Conservation (phyloP, 2,113 vertebrate genomes). For the Sinosuthora webbiana region DNA sequence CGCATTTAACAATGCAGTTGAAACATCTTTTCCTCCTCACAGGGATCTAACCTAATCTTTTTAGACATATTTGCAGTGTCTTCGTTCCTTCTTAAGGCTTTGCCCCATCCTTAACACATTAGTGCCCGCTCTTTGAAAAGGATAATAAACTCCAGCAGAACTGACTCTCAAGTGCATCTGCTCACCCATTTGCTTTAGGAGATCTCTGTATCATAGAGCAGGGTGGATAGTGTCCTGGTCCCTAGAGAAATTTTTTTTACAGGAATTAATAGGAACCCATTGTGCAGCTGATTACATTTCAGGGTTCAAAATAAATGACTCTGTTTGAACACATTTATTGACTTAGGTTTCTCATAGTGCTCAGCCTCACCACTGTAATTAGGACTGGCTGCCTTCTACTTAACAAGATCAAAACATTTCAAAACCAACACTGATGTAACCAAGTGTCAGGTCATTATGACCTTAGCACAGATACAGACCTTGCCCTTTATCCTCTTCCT, state of each 20-base stretch:
- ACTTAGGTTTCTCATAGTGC: neutral
- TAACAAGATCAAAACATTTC: neutral
- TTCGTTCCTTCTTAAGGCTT: neutral
- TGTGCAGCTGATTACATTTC: neutral
- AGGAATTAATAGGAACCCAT: neutral
- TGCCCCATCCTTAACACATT: neutral
- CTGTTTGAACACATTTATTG: neutral
- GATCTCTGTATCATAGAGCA: neutral
- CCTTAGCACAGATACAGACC: neutral
- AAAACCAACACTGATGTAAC: neutral
- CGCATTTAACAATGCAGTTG: neutral
- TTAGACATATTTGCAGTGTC: neutral
- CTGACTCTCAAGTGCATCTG: neutral
- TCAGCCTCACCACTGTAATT: neutral
- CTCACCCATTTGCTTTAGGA: conserved; percentile 30
- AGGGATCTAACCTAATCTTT: neutral
- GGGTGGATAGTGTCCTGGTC: neutral
- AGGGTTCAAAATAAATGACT: neutral
- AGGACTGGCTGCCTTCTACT: neutral
- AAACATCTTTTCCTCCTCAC: neutral
- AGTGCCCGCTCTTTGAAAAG: neutral
- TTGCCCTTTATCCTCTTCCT: neutral
- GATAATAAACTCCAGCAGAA: neutral
- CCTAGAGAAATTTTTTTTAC: neutral
- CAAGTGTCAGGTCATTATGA: neutral